Conservation (phyloP, 2,888 invertebrate genomes). For the Bugulina stolonifera region DNA sequence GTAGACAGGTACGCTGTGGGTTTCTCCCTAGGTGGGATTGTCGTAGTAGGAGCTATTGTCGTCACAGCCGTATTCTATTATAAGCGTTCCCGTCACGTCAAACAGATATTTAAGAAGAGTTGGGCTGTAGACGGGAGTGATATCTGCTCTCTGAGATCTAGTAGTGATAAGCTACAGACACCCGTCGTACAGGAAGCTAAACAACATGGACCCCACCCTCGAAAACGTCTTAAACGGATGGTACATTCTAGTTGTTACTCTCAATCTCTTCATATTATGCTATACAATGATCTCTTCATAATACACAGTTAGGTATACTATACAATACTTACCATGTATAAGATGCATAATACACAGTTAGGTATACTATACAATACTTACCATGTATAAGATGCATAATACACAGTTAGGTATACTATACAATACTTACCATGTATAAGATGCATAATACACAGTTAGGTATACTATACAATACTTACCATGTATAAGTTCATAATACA, state of each 20-base stretch:
- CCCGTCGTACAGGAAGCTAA: background rate
- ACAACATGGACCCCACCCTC: background rate
- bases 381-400: too few species aligned
- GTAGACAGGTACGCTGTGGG: constrained; percentile 2
- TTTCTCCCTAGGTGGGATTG: background rate
- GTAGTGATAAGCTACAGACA: background rate
- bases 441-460: too few species aligned
- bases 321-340: too few species aligned
- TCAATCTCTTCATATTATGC: too few species aligned
- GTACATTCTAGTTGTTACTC: background rate
- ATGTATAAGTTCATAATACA: too few species aligned
- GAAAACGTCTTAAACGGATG: constrained; percentile 21
- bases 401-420: too few species aligned
- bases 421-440: too few species aligned
- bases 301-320: too few species aligned
- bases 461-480: too few species aligned
- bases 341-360: too few species aligned
- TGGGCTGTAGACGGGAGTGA: background rate
- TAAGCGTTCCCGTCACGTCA: background rate
- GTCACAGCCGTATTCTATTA: background rate
- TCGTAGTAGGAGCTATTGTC: background rate
- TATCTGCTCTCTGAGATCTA: background rate
- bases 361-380: too few species aligned
- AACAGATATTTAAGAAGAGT: constrained; percentile 12
- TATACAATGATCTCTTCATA: too few species aligned